These are phyloP conservation scores for Phylloscopus whistleri DNA, from an alignment of 2,113 vertebrate species.

Conservation along the genomic window DNA sequence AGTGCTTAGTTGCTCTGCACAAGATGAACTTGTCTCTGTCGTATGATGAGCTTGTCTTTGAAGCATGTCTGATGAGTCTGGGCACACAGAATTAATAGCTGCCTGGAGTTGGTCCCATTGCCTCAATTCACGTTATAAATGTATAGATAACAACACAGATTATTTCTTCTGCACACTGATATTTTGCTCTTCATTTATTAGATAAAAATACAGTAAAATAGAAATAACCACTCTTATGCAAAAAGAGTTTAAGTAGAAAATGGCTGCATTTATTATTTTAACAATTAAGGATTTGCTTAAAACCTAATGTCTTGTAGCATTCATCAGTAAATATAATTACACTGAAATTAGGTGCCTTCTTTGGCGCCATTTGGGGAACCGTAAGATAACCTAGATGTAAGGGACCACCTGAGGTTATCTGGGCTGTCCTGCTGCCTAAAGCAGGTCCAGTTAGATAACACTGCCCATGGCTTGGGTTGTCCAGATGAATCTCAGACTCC, in stretches of 20 bases:
- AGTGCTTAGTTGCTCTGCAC: neutral
- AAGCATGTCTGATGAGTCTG: neutral
- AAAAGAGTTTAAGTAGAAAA: neutral
- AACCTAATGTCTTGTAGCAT: neutral
- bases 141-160: neutral
- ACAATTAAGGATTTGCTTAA: neutral
- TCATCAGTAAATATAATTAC: neutral
- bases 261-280: neutral
- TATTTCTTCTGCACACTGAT: neutral
- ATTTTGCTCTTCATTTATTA: neutral
- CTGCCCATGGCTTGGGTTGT: neutral
- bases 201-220: neutral
- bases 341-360: neutral
- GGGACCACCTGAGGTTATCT: neutral
- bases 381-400: neutral
- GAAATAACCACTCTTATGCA: neutral
- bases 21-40: neutral
- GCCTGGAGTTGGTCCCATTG: neutral
- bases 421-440: neutral
- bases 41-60: neutral
- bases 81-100: neutral
- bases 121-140: neutral
- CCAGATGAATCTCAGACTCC: neutral
- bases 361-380: accelerated
- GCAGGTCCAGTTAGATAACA: neutral